phyloP scores from a whole-genome alignment of 2,888 invertebrate genomes.

The Schrankia costaestrigalis region DNA sequence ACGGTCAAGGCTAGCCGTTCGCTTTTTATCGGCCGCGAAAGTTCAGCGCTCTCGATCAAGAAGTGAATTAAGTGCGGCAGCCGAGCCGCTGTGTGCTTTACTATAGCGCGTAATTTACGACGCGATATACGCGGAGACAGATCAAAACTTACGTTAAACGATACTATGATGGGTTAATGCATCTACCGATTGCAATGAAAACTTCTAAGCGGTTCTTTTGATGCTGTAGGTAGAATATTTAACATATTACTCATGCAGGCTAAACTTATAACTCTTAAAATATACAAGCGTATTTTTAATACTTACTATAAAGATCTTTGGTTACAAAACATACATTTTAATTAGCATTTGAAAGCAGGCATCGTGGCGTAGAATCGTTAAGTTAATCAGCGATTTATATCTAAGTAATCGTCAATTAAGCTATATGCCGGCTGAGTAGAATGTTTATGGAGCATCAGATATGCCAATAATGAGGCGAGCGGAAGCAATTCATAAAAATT shows the following conservation, averaged over 20 bases:
- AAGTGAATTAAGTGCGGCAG: constrained; percentile 26
- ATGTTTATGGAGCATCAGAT: constrained; percentile 31
- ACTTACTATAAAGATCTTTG: constrained; percentile 1
- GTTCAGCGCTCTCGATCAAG: constrained; percentile 63
- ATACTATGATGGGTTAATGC: too few species aligned
- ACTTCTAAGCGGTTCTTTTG: too few species aligned
- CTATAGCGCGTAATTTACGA: constrained; percentile 11
- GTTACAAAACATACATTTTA: constrained; percentile 27
- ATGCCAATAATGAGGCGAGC: constrained; percentile 26
- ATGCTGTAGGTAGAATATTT: too few species aligned
- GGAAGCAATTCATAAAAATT: constrained; percentile 21
- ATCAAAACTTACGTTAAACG: too few species aligned
- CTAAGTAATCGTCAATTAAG: constrained; percentile 25
- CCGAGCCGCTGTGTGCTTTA: constrained; percentile 20
- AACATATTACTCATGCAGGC: too few species aligned
- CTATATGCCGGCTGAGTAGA: constrained; percentile 25
- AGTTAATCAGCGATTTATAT: constrained; percentile 24
- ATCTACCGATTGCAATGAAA: too few species aligned
- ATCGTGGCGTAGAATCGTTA: constrained; percentile 18
- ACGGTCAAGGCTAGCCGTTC: constrained; percentile 74
- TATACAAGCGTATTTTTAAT: too few species aligned
- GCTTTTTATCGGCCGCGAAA: constrained; percentile 64
- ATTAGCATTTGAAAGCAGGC: constrained; percentile 25
- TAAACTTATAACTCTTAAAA: too few species aligned
- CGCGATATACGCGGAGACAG: constrained; percentile 1